Conservation (phyloP, 2,797 vertebrate species). For the Chloroceryle inda region DNA sequence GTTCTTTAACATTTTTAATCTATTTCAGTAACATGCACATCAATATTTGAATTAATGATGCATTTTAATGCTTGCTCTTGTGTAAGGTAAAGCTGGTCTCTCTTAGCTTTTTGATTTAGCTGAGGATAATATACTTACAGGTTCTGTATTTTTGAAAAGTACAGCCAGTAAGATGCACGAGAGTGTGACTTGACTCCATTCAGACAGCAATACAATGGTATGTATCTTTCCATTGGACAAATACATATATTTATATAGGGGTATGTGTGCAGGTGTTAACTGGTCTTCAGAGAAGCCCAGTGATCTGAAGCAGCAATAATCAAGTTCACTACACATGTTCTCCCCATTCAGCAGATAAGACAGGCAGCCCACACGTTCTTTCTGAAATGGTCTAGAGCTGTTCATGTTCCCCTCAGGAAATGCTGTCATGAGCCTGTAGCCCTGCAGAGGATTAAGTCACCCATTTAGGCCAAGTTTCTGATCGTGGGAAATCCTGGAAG, state of each 20-base stretch:
- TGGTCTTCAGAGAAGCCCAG: neutral
- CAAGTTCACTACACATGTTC: neutral
- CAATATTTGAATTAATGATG: neutral
- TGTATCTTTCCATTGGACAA: accelerated
- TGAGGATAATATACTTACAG: neutral
- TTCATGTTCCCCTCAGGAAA: neutral
- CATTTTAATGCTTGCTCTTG: neutral
- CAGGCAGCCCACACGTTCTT: accelerated
- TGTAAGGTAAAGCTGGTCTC: neutral
- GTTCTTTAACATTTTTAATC: neutral
- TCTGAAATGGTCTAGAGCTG: neutral
- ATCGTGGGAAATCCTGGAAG: neutral
- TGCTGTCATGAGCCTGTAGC: neutral
- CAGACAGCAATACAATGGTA: neutral
- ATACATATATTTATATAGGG: accelerated
- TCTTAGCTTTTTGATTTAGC: neutral
- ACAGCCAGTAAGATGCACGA: neutral
- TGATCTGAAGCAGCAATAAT: neutral
- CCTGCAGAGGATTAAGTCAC: neutral
- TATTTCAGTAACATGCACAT: neutral
- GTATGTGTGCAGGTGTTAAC: neutral
- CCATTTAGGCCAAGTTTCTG: neutral
- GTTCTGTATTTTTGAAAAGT: neutral
- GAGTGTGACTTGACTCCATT: neutral
- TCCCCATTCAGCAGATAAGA: neutral